Conservation (phyloP, 2,797 vertebrate species). For the Phrynocephalus guinanensis region DNA sequence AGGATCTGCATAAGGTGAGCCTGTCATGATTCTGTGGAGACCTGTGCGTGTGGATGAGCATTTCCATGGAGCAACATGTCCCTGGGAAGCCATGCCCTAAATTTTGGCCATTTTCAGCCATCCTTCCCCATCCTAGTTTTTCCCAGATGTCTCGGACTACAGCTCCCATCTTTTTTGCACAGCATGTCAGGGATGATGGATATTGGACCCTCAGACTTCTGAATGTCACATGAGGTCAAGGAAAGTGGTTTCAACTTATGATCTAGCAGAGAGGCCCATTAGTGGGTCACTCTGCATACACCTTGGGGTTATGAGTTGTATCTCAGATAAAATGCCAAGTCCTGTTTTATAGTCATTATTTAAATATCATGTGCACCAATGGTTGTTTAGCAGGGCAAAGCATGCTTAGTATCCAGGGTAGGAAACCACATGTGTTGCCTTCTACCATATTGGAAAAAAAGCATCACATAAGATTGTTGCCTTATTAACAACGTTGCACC, state of each 20-base stretch:
- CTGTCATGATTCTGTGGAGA: rapidly evolving
- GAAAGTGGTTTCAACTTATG: background rate
- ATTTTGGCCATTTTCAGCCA: background rate
- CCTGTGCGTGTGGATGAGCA: rapidly evolving
- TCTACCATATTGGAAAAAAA: background rate
- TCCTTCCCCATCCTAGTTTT: background rate
- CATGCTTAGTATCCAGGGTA: background rate
- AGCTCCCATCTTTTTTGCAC: background rate
- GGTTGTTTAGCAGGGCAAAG: background rate
- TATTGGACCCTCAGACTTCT: background rate
- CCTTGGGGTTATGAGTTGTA: background rate
- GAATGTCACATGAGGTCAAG: background rate
- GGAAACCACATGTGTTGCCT: background rate
- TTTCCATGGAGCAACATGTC: rapidly evolving
- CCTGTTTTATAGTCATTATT: too few species aligned
- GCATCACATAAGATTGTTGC: background rate
- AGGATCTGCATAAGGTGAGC: conserved; percentile 94
- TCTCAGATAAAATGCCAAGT: background rate
- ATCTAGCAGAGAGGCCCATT: background rate
- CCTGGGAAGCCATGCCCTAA: rapidly evolving
- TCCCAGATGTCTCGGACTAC: background rate
- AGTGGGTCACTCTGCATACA: background rate
- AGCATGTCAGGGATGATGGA: too few species aligned
- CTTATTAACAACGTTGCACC: background rate
- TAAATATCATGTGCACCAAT: background rate